Conservation (phyloP, 2,888 invertebrate species). For the Drosophila eohydei region DNA sequence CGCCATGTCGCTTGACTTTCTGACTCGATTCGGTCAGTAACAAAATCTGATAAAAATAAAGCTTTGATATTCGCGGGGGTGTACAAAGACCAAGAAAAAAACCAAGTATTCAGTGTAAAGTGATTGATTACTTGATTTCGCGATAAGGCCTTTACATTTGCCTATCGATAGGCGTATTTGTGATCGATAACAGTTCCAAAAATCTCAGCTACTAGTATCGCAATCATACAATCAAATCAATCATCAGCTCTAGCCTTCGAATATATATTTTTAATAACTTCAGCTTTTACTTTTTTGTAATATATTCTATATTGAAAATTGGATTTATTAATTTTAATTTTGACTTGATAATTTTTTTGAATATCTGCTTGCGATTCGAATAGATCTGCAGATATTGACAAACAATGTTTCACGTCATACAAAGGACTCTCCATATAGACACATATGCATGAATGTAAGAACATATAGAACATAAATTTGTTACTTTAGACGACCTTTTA, state of each 20-base stretch:
- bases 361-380: no score
- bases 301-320: background rate
- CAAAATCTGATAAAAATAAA: slow-evolving; percentile 17
- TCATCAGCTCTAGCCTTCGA: background rate
- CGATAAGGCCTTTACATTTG: slow-evolving; percentile 4
- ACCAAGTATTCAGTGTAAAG: slow-evolving; percentile 11
- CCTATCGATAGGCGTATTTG: background rate
- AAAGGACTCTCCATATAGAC: no score
- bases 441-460: no score
- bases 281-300: background rate
- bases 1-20: slow-evolving; percentile 21
- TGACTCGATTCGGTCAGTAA: slow-evolving; percentile 12
- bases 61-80: background rate
- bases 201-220: background rate
- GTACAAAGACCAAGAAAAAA: no score
- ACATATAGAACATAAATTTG: no score
- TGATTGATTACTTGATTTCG: slow-evolving; percentile 9
- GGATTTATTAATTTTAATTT: no score
- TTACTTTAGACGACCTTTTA: no score
- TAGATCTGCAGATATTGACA: no score
- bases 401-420: no score
- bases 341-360: no score
- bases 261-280: background rate
- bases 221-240: slow-evolving; percentile 1
- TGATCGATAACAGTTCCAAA: background rate